These are phyloP conservation scores for Stegophylla sp. DNA, from an alignment of 2,888 invertebrate species.

Conservation along the genomic window DNA sequence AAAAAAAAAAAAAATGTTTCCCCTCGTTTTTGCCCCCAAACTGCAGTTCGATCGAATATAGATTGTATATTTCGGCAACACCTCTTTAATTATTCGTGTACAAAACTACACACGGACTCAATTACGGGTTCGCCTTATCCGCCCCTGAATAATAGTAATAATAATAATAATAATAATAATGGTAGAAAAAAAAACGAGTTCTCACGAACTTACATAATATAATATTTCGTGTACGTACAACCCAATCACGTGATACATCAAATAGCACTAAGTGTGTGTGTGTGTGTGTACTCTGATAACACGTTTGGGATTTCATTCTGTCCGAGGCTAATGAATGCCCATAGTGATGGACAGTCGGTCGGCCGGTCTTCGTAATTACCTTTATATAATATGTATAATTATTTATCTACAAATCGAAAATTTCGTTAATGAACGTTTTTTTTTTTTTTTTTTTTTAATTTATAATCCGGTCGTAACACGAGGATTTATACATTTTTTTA, in stretches of 20 bases:
- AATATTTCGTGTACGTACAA: not conserved
- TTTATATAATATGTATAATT: slow-evolving; percentile 20
- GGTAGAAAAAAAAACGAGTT: slow-evolving; percentile 24
- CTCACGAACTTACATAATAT: slow-evolving; percentile 30
- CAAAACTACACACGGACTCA: not conserved
- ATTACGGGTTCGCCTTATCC: slow-evolving; percentile 7
- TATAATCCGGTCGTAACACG: not conserved
- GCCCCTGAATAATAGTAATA: slow-evolving; percentile 1
- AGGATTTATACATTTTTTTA: not conserved
- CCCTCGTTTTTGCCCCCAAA: not conserved
- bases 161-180: too few relatives aligned
- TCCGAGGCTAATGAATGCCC: slow-evolving; percentile 16
- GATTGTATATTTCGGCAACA: slow-evolving; percentile 1
- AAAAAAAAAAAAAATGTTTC: too few relatives aligned
- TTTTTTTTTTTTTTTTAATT: not conserved
- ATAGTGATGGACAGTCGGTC: not conserved
- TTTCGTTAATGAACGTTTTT: slow-evolving; percentile 1
- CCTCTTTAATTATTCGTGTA: not conserved
- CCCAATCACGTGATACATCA: slow-evolving; percentile 30
- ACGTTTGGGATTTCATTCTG: slow-evolving; percentile 14
- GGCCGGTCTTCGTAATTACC: not conserved
- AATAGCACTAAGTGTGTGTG: not conserved
- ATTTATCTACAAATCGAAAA: not conserved
- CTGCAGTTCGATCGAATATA: not conserved
- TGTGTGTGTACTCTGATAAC: not conserved